These are phyloP conservation scores for Melitaea athalia DNA, from an alignment of 2,888 invertebrate species.

Conservation along the genomic window DNA sequence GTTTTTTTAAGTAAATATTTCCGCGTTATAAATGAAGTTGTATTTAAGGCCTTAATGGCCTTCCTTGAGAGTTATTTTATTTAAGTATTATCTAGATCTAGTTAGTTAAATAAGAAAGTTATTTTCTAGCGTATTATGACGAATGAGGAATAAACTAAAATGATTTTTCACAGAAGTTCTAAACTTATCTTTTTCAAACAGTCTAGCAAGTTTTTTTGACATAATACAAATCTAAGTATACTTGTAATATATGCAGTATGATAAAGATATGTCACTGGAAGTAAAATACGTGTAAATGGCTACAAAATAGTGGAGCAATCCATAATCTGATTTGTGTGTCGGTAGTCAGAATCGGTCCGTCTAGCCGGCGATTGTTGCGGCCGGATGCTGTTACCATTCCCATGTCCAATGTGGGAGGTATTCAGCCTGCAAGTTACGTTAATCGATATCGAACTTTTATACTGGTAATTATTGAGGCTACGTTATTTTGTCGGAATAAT, in stretches of 20 bases:
- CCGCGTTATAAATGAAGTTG: too few relatives aligned
- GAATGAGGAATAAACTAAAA: too few relatives aligned
- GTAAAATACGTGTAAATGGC: neutral
- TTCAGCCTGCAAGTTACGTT: conserved; percentile 55
- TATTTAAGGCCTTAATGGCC: too few relatives aligned
- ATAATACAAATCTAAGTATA: neutral
- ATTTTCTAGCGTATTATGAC: too few relatives aligned
- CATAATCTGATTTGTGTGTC: conserved; percentile 13
- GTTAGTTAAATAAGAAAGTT: too few relatives aligned
- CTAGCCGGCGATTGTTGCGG: conserved; percentile 62
- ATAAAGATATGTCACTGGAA: neutral
- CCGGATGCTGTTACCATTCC: conserved; percentile 72
- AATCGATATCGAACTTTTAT: conserved; percentile 57
- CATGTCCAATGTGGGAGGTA: conserved; percentile 58
- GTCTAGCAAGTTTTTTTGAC: too few relatives aligned
- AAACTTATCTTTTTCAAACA: too few relatives aligned
- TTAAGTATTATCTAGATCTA: too few relatives aligned
- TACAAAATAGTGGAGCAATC: neutral
- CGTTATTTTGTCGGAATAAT: neutral
- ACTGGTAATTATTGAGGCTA: conserved; percentile 50
- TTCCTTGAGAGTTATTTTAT: too few relatives aligned
- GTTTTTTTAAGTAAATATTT: neutral
- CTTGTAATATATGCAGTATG: neutral
- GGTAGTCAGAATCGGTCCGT: conserved; percentile 5
- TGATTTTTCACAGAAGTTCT: too few relatives aligned